Evolutionary conservation across 2,113 vertebrate genomes (phyloP), one percentile per base, ranked within the genome.

Genomic region (Bubo blakistoni): DNA sequence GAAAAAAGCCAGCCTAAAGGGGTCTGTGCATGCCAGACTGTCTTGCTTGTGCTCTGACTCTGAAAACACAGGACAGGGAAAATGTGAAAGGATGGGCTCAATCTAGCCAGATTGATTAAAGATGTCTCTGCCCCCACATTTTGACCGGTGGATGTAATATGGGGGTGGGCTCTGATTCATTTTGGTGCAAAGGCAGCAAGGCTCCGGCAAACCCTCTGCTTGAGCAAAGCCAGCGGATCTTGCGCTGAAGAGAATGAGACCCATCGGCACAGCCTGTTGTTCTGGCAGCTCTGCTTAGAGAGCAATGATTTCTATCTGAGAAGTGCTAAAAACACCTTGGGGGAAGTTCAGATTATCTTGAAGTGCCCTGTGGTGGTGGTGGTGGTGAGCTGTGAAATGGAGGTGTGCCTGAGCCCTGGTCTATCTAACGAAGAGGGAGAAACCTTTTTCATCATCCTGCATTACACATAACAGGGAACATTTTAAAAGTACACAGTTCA

Each of bases 131-230:
- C 81, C 89, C 40, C 73, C 74, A 51, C 11, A 15, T 92, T 96
- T 69, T 58, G 38, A 92, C 84, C 2, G 1, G 74, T 4, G 26
- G 66, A 65, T 97, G 84, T 93, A 73, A 86, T 27, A 62, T 0
- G 29, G 36, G 51, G 90, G 81, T 88, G 81, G 87, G 46, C 11
- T 96, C 70, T 77, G 78, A 91, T 94, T 95, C 74, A 90, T 93
- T 93, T 77, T 46, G 34, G 40, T 82, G 74, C 74, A 82, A 69
- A 90, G 49, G 58, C 84, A 73, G 58, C 3, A 10, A 74, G 47
- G 67, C 38, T 91, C 47, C 10, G 1, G 65, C 67, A 78, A 83
- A 83, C 58, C 57, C 44, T 71, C 59, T 66, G 8, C 40, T 54
- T 86, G 30, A 94, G 80, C 46, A 86, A 90, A 73, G 55, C 32